A percentile compares a stretch with the other conserved stretches of the same genome.
phyloP scores from a whole-genome alignment of 2,113 vertebrate species.

The Pelodiscus sinensis region DNA sequence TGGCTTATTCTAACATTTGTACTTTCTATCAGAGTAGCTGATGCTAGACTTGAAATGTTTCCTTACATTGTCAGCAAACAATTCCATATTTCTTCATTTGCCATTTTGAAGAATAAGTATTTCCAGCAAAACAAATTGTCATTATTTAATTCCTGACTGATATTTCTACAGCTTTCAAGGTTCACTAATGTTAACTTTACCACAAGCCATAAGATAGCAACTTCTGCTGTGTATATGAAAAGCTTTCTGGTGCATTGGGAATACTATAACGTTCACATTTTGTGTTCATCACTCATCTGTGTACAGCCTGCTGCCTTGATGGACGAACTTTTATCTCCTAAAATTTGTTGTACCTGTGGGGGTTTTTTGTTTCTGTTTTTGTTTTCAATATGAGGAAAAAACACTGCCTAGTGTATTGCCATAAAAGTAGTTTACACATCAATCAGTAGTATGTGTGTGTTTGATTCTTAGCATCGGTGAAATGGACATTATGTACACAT shows the following conservation, averaged over 20 bases:
- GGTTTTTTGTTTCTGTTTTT: neutral
- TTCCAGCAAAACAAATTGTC: rapidly evolving
- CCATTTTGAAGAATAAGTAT: neutral
- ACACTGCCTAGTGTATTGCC: neutral
- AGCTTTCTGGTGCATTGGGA: neutral
- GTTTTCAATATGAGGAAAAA: neutral
- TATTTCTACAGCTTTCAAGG: neutral
- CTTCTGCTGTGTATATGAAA: neutral
- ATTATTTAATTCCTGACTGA: rapidly evolving
- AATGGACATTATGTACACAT: neutral
- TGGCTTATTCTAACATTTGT: neutral
- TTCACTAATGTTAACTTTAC: neutral
- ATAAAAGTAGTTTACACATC: conserved; percentile 1
- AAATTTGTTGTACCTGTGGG: neutral
- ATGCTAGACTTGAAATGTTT: neutral
- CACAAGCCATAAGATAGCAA: neutral
- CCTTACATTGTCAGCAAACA: neutral
- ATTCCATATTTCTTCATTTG: neutral
- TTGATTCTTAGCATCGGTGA: neutral
- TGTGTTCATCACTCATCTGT: neutral
- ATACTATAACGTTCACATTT: rapidly evolving
- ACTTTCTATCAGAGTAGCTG: neutral
- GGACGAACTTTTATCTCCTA: neutral
- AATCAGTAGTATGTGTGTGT: neutral
- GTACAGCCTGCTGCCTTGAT: neutral